phyloP scores from a whole-genome alignment of 1,140 invertebrate genomes.

The Ceratosolen fusciceps region DNA sequence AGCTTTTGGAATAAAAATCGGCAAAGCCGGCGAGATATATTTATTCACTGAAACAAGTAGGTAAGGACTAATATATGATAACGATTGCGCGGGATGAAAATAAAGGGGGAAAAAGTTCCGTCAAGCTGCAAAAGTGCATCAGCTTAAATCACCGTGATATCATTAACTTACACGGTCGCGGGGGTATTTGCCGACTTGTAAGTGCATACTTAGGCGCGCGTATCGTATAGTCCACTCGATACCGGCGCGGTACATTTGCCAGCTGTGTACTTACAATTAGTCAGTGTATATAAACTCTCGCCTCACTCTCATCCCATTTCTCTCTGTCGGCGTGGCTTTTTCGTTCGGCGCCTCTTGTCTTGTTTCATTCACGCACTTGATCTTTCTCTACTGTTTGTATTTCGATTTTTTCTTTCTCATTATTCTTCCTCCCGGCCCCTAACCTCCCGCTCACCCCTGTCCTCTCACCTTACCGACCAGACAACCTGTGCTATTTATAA shows the following conservation, averaged over 20 bases:
- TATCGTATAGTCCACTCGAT: constrained; percentile 28
- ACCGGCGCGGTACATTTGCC: constrained; percentile 10
- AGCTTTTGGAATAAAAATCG: not conserved
- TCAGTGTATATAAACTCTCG: constrained; percentile 23
- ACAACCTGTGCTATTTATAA: constrained; percentile 8
- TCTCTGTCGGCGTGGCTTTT: constrained; percentile 33
- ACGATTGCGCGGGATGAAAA: not conserved
- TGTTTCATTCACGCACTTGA: constrained; percentile 18
- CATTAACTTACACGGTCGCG: constrained; percentile 5
- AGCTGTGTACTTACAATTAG: constrained; percentile 30
- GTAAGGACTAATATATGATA: not conserved
- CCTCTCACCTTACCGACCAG: not conserved
- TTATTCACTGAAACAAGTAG: not conserved
- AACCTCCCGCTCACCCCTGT: not conserved
- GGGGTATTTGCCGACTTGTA: constrained; percentile 23
- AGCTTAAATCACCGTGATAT: constrained; percentile 30
- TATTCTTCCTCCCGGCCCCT: not conserved
- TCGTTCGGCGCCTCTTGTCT: constrained; percentile 13
- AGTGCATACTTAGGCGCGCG: constrained; percentile 20
- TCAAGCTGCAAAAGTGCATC: constrained; percentile 22
- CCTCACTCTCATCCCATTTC: constrained; percentile 23
- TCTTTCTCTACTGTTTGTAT: not conserved
- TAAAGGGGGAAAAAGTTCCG: not conserved
- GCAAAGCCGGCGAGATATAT: not conserved
- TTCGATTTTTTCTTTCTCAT: constrained; percentile 5